Conservation (phyloP, 2,113 vertebrate genomes). For the Onychorhynchus coronatus region DNA sequence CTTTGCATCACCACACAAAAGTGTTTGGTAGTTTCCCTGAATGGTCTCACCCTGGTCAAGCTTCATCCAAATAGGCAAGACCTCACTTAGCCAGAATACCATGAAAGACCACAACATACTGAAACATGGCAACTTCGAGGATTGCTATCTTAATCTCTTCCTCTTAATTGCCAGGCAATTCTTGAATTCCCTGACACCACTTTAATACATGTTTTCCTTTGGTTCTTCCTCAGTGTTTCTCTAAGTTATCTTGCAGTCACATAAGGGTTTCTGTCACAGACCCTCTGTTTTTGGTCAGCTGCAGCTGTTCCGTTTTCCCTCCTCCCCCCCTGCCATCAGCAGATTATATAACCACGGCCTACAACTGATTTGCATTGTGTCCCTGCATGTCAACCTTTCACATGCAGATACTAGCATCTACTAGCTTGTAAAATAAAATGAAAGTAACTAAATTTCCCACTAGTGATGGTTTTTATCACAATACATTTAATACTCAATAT, state of each 20-base stretch:
- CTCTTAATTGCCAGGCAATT: not conserved
- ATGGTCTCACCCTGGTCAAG: not conserved
- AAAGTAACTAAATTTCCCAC: not conserved
- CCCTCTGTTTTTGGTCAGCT: slow-evolving; percentile 10
- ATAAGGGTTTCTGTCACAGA: not conserved
- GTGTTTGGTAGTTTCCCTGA: not conserved
- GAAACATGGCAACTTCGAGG: not conserved
- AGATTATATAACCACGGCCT: slow-evolving; percentile 47
- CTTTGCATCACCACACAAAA: not conserved
- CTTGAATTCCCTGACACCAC: not conserved
- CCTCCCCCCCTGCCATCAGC: not conserved
- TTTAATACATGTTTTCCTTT: not conserved
- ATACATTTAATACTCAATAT: not conserved
- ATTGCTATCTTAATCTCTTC: not conserved
- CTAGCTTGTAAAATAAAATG: not conserved
- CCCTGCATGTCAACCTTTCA: not conserved
- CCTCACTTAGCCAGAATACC: not conserved
- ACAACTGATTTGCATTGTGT: slow-evolving; percentile 16
- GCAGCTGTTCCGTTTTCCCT: slow-evolving; percentile 39
- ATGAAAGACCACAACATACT: not conserved
- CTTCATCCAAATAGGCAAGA: not conserved
- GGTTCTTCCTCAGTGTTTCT: not conserved
- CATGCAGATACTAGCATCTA: not conserved
- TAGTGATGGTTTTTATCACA: not conserved
- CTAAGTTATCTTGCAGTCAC: not conserved